These are phyloP conservation scores for Bujurquina vittata DNA, from an alignment of 2,113 vertebrate genomes.

Conservation along the genomic window DNA sequence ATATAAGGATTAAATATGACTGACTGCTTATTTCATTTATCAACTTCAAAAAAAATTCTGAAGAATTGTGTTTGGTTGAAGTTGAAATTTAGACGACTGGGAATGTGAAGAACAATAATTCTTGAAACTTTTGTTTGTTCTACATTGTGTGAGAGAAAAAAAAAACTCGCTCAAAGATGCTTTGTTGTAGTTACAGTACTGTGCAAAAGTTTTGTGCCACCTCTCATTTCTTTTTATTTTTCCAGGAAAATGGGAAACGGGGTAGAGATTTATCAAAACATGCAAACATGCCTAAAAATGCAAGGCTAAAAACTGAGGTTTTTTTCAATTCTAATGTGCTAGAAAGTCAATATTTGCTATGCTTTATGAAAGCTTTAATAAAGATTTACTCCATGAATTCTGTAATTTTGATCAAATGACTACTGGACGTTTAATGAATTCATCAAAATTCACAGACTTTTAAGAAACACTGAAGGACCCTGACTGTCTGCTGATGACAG, in stretches of 20 bases:
- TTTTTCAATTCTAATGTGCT: no score
- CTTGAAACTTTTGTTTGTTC: background rate
- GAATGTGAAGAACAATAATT: background rate
- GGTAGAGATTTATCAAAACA: no score
- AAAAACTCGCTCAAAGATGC: background rate
- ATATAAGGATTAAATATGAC: constrained; percentile 16
- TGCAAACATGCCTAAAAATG: no score
- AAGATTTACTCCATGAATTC: background rate
- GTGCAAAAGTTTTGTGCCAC: no score
- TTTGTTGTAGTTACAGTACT: background rate
- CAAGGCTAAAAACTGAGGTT: no score
- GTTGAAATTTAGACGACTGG: background rate
- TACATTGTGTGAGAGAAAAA: background rate
- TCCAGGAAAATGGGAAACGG: no score
- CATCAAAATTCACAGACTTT: background rate
- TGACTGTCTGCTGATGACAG: background rate
- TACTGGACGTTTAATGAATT: background rate
- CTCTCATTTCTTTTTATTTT: no score
- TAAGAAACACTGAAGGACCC: background rate
- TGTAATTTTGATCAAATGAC: background rate
- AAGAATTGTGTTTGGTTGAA: background rate
- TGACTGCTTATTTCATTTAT: background rate
- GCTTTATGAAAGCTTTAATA: background rate
- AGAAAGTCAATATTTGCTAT: no score
- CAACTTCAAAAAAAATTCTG: background rate